Percentiles rank a stretch among this genome's conserved stretches.
phyloP scores from a whole-genome alignment of 2,113 vertebrate genomes.

The Taurulus bubalis region DNA sequence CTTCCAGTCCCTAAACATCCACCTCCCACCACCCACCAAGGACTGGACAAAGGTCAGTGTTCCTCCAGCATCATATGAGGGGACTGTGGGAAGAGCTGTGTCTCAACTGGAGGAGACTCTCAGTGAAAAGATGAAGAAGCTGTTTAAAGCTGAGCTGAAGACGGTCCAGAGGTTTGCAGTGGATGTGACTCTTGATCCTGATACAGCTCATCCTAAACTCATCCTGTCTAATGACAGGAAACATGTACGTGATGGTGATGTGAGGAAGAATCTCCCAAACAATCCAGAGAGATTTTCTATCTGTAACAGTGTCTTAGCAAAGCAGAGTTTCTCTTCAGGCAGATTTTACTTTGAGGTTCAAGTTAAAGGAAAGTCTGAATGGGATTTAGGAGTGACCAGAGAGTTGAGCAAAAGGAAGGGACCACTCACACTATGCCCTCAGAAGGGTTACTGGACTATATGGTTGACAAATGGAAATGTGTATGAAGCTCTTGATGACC shows the following conservation, averaged over 20 bases:
- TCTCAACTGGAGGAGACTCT: not conserved
- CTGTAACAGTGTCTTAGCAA: not conserved
- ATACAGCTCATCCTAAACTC: not conserved
- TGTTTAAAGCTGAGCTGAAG: not conserved
- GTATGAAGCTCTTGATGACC: not conserved
- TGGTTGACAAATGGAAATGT: not conserved
- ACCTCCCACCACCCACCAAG: too few species aligned
- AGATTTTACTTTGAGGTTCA: constrained; percentile 29
- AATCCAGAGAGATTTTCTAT: constrained; percentile 1
- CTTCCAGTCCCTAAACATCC: too few species aligned
- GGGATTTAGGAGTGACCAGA: constrained; percentile 12
- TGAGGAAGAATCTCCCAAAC: not conserved
- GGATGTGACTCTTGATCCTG: constrained; percentile 34
- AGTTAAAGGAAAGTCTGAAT: not conserved
- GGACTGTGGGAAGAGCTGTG: not conserved
- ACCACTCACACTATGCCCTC: not conserved
- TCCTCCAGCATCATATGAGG: not conserved
- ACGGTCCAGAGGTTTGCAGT: constrained; percentile 1
- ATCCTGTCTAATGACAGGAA: constrained; percentile 25
- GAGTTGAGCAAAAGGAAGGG: constrained; percentile 27
- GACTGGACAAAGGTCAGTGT: constrained; percentile 21
- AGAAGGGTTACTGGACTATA: constrained; percentile 25
- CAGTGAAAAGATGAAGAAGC: not conserved
- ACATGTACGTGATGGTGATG: not conserved
- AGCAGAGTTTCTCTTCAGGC: constrained; percentile 30